phyloP scores from a whole-genome alignment of 1,140 invertebrate genomes.

The Fopius arisanus region DNA sequence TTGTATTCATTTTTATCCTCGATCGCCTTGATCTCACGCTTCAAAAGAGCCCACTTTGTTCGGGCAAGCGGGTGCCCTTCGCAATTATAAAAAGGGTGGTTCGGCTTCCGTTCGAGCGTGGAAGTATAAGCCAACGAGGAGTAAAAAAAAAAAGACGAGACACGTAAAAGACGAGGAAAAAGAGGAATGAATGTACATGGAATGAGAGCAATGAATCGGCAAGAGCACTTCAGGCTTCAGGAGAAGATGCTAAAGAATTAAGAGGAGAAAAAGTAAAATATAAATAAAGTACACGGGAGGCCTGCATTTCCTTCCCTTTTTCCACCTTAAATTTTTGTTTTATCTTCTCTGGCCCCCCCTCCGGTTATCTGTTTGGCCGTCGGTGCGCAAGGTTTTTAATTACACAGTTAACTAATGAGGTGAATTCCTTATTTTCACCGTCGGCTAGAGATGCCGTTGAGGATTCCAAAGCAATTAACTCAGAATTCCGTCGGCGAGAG shows the following conservation, averaged over 20 bases:
- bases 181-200: not conserved
- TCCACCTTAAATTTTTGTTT: conserved; percentile 45
- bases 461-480: conserved; percentile 43
- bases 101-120: conserved; percentile 35
- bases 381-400: conserved; percentile 58
- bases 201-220: conserved; percentile 42
- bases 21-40: conserved; percentile 52
- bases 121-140: conserved; percentile 3
- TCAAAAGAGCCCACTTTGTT: conserved; percentile 41
- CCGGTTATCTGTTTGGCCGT: conserved; percentile 57
- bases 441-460: conserved; percentile 34
- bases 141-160: not conserved
- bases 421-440: conserved; percentile 51
- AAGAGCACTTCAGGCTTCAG: conserved; percentile 37
- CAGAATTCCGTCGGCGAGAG: conserved; percentile 31
- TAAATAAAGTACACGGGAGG: conserved; percentile 38
- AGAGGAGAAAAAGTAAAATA: conserved; percentile 28
- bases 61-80: conserved; percentile 43
- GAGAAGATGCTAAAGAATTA: conserved; percentile 29
- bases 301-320: conserved; percentile 47
- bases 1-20: conserved; percentile 47
- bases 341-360: conserved; percentile 39
- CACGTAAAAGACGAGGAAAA: not conserved
- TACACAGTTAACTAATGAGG: conserved; percentile 57
- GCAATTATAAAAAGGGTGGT: conserved; percentile 56